Conservation (phyloP, 2,888 invertebrate genomes). For the Latheticus oryzae region DNA sequence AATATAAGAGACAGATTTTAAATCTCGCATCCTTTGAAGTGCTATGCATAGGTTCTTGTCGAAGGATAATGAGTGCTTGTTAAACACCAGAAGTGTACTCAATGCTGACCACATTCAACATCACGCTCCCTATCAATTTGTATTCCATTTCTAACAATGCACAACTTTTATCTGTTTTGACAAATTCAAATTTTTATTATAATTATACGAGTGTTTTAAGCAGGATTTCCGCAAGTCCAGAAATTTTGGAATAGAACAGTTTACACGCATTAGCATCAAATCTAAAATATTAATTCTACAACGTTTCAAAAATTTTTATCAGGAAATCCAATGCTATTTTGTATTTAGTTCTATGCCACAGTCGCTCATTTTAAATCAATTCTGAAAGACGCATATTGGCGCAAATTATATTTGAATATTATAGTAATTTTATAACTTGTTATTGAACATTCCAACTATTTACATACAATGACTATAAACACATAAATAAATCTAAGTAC, state of each 20-base stretch:
- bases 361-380: too few species aligned
- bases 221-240: too few species aligned
- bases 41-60: conserved; percentile 10
- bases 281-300: too few species aligned
- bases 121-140: conserved; percentile 19
- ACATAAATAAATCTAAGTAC: conserved; percentile 6
- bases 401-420: background rate
- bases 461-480: conserved; percentile 5
- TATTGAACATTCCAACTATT: conserved; percentile 5
- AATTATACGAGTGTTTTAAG: too few species aligned
- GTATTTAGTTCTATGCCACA: too few species aligned
- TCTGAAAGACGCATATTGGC: background rate
- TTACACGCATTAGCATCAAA: too few species aligned
- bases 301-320: too few species aligned
- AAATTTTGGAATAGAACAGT: too few species aligned
- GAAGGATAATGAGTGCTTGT: conserved; percentile 15
- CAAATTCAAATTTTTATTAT: background rate
- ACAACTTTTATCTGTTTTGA: conserved; percentile 11
- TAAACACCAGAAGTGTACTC: conserved; percentile 16
- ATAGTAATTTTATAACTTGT: conserved; percentile 10
- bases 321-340: too few species aligned
- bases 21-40: conserved; percentile 1
- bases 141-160: conserved; percentile 17
- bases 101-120: conserved; percentile 25
- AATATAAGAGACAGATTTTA: too few species aligned